These are phyloP conservation scores for Dasypogon diadema DNA, from an alignment of 2,888 invertebrate species.

Conservation along the genomic window DNA sequence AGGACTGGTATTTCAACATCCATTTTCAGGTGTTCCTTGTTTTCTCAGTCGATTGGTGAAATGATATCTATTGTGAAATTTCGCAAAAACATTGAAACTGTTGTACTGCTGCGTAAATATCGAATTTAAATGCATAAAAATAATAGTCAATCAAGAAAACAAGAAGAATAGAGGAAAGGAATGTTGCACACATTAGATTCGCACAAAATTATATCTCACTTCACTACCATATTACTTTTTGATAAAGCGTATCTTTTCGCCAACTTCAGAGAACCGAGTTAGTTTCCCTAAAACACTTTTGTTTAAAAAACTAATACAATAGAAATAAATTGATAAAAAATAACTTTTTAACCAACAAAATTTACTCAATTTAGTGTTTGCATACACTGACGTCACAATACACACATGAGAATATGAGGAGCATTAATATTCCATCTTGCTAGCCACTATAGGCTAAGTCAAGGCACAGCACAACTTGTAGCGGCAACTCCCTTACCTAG, in stretches of 20 bases:
- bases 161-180: not conserved
- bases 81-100: conserved; percentile 27
- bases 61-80: conserved; percentile 1
- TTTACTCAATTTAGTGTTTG: conserved; percentile 2
- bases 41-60: conserved; percentile 15
- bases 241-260: not conserved
- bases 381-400: not conserved
- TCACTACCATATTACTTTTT: not conserved
- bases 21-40: conserved; percentile 68
- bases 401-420: conserved; percentile 2
- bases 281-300: not conserved
- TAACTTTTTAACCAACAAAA: not conserved
- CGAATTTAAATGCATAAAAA: conserved; percentile 13
- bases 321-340: conserved; percentile 16
- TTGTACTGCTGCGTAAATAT: conserved; percentile 1
- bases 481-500: conserved; percentile 1
- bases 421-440: conserved; percentile 16
- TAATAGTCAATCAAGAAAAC: not conserved
- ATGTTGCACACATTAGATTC: not conserved
- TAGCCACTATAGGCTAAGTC: not conserved
- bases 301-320: conserved; percentile 1
- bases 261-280: too few relatives aligned
- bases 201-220: not conserved
- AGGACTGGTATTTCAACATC: conserved; percentile 81
- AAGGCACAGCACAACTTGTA: not conserved